Evolutionary conservation across 1,140 invertebrate genomes (phyloP).

Genomic region (Coenobita brevimanus): DNA sequence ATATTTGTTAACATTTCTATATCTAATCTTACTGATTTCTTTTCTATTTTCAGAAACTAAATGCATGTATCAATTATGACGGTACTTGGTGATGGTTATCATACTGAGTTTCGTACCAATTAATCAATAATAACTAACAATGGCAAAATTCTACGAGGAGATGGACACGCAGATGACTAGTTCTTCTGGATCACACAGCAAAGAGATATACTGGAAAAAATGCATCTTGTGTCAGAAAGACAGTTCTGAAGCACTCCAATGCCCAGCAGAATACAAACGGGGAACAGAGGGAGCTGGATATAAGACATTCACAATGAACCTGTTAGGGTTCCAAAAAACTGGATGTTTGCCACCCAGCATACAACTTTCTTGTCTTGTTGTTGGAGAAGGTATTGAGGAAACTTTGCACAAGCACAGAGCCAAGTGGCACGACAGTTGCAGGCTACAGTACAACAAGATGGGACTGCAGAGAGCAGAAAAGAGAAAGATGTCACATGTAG

Average conservation of each 20-base stretch:
- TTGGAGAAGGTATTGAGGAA: background rate
- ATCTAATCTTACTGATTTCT: background rate
- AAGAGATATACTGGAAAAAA: too few species aligned
- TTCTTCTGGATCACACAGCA: background rate
- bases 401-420: too few species aligned
- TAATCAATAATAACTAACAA: background rate
- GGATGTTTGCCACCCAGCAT: background rate
- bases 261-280: background rate
- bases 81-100: background rate
- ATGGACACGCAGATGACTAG: background rate
- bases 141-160: background rate
- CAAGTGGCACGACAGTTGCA: background rate
- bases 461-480: constrained; percentile 1
- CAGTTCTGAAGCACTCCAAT: background rate
- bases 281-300: background rate
- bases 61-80: background rate
- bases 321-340: background rate
- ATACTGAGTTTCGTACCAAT: background rate
- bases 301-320: background rate
- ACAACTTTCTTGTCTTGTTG: background rate
- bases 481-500: constrained; percentile 1
- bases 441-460: background rate
- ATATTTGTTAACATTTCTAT: background rate
- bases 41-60: background rate
- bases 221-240: too few species aligned